These are phyloP conservation scores for Nebria ingens DNA, from an alignment of 1,140 invertebrate genomes.

Conservation along the genomic window DNA sequence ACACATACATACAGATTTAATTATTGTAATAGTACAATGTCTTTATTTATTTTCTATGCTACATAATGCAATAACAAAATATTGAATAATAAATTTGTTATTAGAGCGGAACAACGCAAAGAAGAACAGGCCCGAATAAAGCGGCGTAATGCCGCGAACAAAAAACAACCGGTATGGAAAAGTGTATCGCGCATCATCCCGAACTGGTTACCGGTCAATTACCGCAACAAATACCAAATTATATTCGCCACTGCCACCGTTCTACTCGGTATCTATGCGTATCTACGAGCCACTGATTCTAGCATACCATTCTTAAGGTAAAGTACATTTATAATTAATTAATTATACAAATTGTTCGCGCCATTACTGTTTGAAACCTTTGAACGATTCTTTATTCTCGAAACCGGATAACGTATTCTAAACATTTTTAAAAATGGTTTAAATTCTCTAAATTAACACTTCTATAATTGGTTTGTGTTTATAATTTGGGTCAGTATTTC, in stretches of 20 bases:
- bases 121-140: constrained; percentile 37
- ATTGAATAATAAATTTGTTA: too few species aligned
- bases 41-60: too few species aligned
- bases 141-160: constrained; percentile 29
- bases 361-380: too few species aligned
- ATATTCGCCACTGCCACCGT: constrained; percentile 41
- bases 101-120: constrained; percentile 41
- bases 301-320: constrained; percentile 23
- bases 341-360: not conserved
- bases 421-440: too few species aligned
- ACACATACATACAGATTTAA: too few species aligned
- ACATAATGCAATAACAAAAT: too few species aligned
- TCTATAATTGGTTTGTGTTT: too few species aligned
- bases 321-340: constrained; percentile 3
- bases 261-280: constrained; percentile 40
- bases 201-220: constrained; percentile 26
- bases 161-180: constrained; percentile 24
- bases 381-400: too few species aligned
- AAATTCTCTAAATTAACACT: too few species aligned
- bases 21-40: too few species aligned
- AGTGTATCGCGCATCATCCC: constrained; percentile 26
- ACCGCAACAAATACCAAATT: constrained; percentile 33
- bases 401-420: too few species aligned
- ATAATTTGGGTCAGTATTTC: too few species aligned
- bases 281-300: constrained; percentile 33